These are phyloP conservation scores for Philotrypesis tridentata DNA, from an alignment of 1,140 invertebrate species.

Conservation along the genomic window DNA sequence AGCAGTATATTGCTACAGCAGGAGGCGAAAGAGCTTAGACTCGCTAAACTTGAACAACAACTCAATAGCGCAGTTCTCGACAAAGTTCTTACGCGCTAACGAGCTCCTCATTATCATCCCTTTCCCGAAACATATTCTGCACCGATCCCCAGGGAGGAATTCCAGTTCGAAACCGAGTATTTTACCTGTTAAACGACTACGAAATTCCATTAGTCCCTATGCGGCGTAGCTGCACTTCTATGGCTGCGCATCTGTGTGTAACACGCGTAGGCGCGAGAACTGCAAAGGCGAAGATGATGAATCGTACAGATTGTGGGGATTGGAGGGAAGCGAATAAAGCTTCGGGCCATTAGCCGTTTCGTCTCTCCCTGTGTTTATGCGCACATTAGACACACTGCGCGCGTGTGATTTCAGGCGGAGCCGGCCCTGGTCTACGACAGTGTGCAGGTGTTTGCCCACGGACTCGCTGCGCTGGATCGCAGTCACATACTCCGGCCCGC, in stretches of 20 bases:
- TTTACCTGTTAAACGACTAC: neutral
- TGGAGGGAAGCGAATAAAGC: neutral
- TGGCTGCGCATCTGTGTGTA: too few species aligned
- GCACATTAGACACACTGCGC: constrained; percentile 39
- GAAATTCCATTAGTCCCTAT: too few species aligned
- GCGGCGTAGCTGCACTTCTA: too few species aligned
- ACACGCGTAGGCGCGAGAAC: too few species aligned
- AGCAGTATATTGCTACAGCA: too few species aligned
- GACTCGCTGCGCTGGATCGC: constrained; percentile 82
- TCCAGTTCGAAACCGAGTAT: neutral
- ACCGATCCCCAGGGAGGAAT: too few species aligned
- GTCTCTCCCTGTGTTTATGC: neutral
- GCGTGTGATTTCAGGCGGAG: constrained; percentile 83
- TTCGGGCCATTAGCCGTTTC: neutral
- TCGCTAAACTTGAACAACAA: neutral
- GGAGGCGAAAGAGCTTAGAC: neutral
- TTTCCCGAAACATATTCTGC: neutral
- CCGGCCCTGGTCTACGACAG: constrained; percentile 94
- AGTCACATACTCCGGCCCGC: constrained; percentile 79
- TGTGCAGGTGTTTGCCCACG: constrained; percentile 89
- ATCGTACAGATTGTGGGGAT: neutral
- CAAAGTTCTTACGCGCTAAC: neutral
- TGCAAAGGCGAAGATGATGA: too few species aligned
- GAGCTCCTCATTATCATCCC: neutral
- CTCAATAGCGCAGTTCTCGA: neutral